Base-by-base conservation (phyloP, 1,140 invertebrate genomes). In the Batillaria attramentaria region DNA sequence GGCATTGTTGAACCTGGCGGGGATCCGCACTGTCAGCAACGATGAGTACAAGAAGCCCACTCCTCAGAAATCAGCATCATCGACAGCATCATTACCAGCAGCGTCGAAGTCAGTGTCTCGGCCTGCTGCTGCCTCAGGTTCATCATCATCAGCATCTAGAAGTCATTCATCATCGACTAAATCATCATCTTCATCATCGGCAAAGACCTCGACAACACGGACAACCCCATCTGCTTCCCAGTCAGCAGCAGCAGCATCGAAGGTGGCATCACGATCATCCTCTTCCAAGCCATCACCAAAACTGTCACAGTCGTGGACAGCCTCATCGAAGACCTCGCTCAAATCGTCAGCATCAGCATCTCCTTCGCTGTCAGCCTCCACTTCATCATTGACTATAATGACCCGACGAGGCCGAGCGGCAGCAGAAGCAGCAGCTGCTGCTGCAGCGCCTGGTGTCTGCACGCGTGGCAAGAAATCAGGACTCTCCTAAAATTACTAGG, bases 1-100 rank as follows among this genome's bases (percentile, higher is more conserved):
- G 84, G 95, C 95, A 0, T 89, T 96, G 60, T 89, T 96, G 20
- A 95, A 95, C 89, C 89, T 95, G 35, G 95, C 94, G 0, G 94
- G 94, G 10, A 93, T 94, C 65, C 77, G 69, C 13, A 24, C 16
- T 24, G 42, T 37, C 57, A 31, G 54, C 4, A n/a, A 24, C 24
- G 73, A 65, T 16, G 54, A 57, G 39, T 43, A 74, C 46, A 54
- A 57, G 35, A 65, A 42, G 39, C 37, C 5, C 28, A 41, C 31
- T n/a, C 57, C 73, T 60, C 54, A 65, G 62, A 65, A 65, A 33
- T 33, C 13, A 13, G 62, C 33, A 31, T 65, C 62, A 31, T 4
- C 28, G 6, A 65, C 68, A 18, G n/a, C 68, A 13, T 20, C 68
- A 28, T 43, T 28, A 31, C 24, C 42, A 46, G 50, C 43, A 70